phyloP scores from a whole-genome alignment of 2,888 invertebrate genomes.

The Mactromeris polynyma region DNA sequence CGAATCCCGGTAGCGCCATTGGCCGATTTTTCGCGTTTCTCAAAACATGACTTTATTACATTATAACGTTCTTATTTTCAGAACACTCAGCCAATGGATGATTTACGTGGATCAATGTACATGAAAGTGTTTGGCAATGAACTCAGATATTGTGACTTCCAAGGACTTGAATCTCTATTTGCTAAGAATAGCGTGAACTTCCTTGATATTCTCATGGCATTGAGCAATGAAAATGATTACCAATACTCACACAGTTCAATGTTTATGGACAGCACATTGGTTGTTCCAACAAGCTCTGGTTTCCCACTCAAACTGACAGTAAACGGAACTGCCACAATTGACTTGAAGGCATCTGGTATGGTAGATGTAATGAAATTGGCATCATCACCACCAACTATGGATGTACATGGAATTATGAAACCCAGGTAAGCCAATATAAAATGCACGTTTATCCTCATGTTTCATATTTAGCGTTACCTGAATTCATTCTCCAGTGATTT shows the following conservation, averaged over 20 bases:
- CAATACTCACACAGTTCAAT: slow-evolving; percentile 91
- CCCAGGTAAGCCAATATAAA: slow-evolving; percentile 90
- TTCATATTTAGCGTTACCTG: too few relatives aligned
- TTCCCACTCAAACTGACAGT: slow-evolving; percentile 94
- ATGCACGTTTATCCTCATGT: too few relatives aligned
- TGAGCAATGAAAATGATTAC: slow-evolving; percentile 77
- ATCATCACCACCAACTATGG: slow-evolving; percentile 88
- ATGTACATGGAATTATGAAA: slow-evolving; percentile 93
- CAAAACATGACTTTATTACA: too few relatives aligned
- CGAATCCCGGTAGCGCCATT: too few relatives aligned
- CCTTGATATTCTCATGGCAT: slow-evolving; percentile 72
- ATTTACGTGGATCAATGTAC: slow-evolving; percentile 89
- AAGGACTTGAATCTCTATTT: slow-evolving; percentile 62
- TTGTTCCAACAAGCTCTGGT: slow-evolving; percentile 94
- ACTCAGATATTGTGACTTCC: slow-evolving; percentile 84
- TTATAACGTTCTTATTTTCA: slow-evolving; percentile 8
- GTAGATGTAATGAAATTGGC: slow-evolving; percentile 90
- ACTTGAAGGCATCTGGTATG: slow-evolving; percentile 93
- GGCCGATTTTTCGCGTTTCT: too few relatives aligned
- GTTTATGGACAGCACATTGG: slow-evolving; percentile 95
- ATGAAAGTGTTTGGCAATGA: slow-evolving; percentile 97
- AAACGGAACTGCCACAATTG: slow-evolving; percentile 95
- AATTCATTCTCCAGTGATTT: too few relatives aligned
- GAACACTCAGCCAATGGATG: slow-evolving; percentile 72
- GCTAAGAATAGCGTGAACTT: slow-evolving; percentile 67